A percentile compares a stretch with the other conserved stretches of the same genome.
phyloP scores from a whole-genome alignment of 2,797 vertebrate species.

The Megalops cyprinoides region DNA sequence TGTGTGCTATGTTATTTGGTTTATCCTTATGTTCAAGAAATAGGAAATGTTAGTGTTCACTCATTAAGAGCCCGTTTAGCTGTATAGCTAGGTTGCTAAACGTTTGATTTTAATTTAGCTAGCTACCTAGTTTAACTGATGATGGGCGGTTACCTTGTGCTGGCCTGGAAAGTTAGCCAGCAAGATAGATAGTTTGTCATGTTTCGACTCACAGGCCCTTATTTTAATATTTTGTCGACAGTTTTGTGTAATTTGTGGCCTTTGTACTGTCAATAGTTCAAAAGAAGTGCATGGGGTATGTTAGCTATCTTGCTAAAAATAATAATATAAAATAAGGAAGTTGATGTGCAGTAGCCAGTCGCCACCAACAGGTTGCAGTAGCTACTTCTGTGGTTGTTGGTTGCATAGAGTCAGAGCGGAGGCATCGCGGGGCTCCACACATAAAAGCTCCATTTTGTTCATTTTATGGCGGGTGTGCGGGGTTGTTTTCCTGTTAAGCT shows the following conservation, averaged over 20 bases:
- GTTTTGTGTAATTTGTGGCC: not conserved
- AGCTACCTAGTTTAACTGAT: too few relatives aligned
- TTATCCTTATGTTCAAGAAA: too few relatives aligned
- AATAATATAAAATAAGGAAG: not conserved
- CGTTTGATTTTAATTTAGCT: too few relatives aligned
- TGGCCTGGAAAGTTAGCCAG: not conserved
- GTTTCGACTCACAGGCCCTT: too few relatives aligned
- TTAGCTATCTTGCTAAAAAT: too few relatives aligned
- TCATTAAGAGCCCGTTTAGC: too few relatives aligned
- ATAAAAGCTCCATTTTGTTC: constrained; percentile 83
- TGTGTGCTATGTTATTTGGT: not conserved
- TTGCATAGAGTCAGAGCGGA: constrained; percentile 54
- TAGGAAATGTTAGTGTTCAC: too few relatives aligned
- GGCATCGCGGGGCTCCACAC: constrained; percentile 47
- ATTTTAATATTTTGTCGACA: not conserved
- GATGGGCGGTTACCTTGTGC: constrained; percentile 9
- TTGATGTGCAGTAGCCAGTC: constrained; percentile 40
- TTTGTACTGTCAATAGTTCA: not conserved
- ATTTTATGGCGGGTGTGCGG: constrained; percentile 77
- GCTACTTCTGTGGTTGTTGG: not conserved
- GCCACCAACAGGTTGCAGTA: constrained; percentile 58
- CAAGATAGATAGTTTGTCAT: too few relatives aligned
- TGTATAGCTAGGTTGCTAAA: too few relatives aligned
- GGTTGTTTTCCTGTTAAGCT: constrained; percentile 19
- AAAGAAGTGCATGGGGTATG: not conserved